Base-by-base conservation (phyloP, 2,888 invertebrate species). In the Diarsia rubi region DNA sequence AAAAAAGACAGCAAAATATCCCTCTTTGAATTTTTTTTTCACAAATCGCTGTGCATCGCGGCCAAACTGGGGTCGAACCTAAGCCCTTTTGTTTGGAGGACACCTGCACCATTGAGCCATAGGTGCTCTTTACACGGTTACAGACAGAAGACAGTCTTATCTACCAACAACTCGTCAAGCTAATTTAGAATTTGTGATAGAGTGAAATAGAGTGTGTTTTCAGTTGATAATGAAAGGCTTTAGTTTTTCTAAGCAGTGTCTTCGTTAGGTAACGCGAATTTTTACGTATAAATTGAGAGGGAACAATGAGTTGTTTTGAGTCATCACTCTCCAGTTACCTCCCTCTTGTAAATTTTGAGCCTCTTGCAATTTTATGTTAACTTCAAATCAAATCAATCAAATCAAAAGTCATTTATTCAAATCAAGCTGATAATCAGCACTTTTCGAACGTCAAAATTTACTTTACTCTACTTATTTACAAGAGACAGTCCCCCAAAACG, bases 31-130 rank as follows among this genome's bases (percentile, higher is more conserved):
- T 83, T 82, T 89, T 89, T 90, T 90, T 92, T 92, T 84, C 85
- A 89, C 91, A 94, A 94, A 95, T 94, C 92, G 91, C 91, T 92
- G 85, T 93, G 91, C 91, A 93, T 90, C 82, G 75, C 79, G 60
- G 81, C 80, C 80, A 78, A 85, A 90, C 87, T 91, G 89, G 93
- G 92, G 93, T 95, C 93, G 93, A 95, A 95, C 90, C 92, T 90
- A 89, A 92, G 90, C 92, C 91, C 95, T 93, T 94, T 96, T 96
- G 96, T 96, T 93, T 88, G 86, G 80, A 86, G 91, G 90, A 96
- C 96, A 96, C 96, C 96, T 96, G 95, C 95, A 92, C 92, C 89
- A 93, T 95, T 91, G 91, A 93, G 91, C 92, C 88, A 90, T 94
- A 95, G 96, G 95, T 95, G 95, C 95, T 93, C 93, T 95, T 94